Evolutionary conservation across 1,140 invertebrate species (phyloP), one percentile per base, ranked within the genome.

Genomic region (Dreissena rostriformis): DNA sequence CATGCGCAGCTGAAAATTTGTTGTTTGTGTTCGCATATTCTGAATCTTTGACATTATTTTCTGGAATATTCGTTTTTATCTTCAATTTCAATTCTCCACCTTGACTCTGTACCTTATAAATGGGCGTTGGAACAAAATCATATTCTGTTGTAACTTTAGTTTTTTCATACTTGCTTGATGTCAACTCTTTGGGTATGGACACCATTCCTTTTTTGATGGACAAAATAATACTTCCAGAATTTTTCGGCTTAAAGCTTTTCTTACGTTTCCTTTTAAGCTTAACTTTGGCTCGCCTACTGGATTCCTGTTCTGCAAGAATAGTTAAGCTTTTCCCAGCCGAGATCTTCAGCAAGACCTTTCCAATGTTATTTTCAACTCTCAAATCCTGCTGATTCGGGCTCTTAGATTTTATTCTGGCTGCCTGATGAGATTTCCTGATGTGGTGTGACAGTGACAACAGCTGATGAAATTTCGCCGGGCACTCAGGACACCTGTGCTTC

Each of bases 181-280:
- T 65, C 51, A 19, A 72, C 28, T 81, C 67, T 26, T 71, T 28
- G 49, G 61, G 61, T 65, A 82, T 57, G n/a, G 74, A 74, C 14
- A 82, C 80, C 49, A 63, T 73, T 26, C 80, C 80, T 52, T 82
- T 82, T 73, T 75, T 82, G 26, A 82, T 82, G 24, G 80, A 82
- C 29, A 82, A 51, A 67, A 82, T 75, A 39, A 82, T 74, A 24
- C 80, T 82, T 49, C 55, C 73, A 26, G 12, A 66, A 29, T 75
- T 82, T 75, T 22, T 68, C 24, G 0, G 74, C 80, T 82, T 82
- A 67, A 15, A 53, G 71, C 53, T 82, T 82, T 65, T 75, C 75
- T 73, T 82, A 75, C 19, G 72, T 75, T 68, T 82, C 72, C 63
- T 66, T 70, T 15, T 5, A 7, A 22, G 39, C 29, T 57, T 74